Base-by-base conservation (phyloP, 2,113 vertebrate genomes). In the Serilophus lunatus region DNA sequence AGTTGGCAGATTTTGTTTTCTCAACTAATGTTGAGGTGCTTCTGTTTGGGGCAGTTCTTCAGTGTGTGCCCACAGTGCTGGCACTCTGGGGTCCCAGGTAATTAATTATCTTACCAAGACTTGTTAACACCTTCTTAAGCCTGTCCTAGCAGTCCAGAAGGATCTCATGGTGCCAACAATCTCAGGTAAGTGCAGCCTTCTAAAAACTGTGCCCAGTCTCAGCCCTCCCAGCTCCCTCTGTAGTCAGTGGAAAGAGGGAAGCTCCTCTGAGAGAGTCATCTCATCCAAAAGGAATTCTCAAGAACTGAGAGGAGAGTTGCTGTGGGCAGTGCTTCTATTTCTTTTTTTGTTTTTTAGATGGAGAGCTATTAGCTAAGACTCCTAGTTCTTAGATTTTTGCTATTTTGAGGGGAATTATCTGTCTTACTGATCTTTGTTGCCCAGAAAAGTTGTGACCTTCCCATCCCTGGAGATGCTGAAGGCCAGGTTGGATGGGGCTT, bases 401-500 rank as follows among this genome's bases (percentile, higher is more conserved):
- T 57, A 0, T 45, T 88, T 88, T 76, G n/a, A 45, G 5, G 23
- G 22, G 40, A 45, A 28, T 35, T 35, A 22, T 59, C 12, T 44
- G 0, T 35, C 3, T 61, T 66, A 50, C 17, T 82, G 47, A 18
- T 42, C 9, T 54, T 59, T 59, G 13, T 45, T 57, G 7, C 17
- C 13, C 75, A 42, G n/a, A 38, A 33, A 45, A 4, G 12, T 17
- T 75, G 23, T 60, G 53, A 16, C 23, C 2, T 60, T 24, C 7
- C 23, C 33, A 22, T 24, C 38, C n/a, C 16, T 76, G 63, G 63
- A 3, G 35, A 20, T 89, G 40, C 3, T 24, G 61, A 31, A 35
- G 35, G 13, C 11, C 47, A 69, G 35, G 35, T 0, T 82, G 70
- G 54, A 40, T 0, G 0, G 25, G 25, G 16, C 25, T 79, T 71